Conservation (phyloP, 2,113 vertebrate species). For the Phrynosoma blainvillii region DNA sequence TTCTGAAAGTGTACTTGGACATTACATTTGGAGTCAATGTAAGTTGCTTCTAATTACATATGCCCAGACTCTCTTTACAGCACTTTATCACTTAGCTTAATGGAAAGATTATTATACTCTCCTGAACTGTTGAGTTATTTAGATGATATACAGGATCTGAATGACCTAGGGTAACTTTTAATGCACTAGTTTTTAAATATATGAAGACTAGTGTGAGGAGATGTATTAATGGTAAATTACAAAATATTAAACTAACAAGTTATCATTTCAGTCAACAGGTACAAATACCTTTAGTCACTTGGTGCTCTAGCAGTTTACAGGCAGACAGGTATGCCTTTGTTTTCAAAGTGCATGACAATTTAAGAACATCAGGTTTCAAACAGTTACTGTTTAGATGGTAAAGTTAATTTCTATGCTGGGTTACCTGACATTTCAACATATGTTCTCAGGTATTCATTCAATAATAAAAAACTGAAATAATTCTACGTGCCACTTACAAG, state of each 20-base stretch:
- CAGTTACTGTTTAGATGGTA: constrained; percentile 53
- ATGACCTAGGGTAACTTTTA: constrained; percentile 45
- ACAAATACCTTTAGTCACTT: constrained; percentile 45
- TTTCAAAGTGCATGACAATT: constrained; percentile 38
- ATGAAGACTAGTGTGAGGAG: constrained; percentile 36
- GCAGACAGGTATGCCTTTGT: constrained; percentile 59
- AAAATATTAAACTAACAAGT: constrained; percentile 54
- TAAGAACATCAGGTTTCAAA: constrained; percentile 50
- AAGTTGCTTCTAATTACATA: constrained; percentile 40
- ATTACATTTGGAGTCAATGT: background rate
- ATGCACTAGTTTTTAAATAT: constrained; percentile 49
- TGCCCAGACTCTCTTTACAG: constrained; percentile 44
- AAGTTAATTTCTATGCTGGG: constrained; percentile 38
- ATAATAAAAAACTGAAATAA: background rate
- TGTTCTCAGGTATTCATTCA: background rate
- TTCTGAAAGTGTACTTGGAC: background rate
- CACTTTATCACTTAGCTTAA: constrained; percentile 57
- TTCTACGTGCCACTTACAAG: background rate
- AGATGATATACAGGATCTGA: constrained; percentile 43
- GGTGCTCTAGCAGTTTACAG: constrained; percentile 21
- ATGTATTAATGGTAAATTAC: constrained; percentile 61
- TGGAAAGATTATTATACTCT: constrained; percentile 44
- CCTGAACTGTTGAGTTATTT: constrained; percentile 45
- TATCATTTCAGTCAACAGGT: constrained; percentile 46
- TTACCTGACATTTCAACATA: constrained; percentile 40